Evolutionary conservation across 2,797 vertebrate genomes (phyloP).

Genomic region (Liasis olivaceus): DNA sequence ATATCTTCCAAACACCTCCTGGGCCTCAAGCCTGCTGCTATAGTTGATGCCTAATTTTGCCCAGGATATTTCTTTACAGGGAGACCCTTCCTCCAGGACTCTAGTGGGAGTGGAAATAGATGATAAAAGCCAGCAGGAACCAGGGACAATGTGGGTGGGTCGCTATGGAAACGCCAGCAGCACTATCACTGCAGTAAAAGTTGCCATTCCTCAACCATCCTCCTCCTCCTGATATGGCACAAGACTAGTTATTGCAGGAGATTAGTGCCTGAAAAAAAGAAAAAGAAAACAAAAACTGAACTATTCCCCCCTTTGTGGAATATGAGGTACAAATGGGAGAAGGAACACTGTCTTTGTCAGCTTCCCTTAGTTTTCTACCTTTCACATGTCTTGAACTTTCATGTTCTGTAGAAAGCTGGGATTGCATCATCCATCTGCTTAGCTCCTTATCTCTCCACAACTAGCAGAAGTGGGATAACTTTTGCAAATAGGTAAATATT

Average conservation of each 20-base stretch:
- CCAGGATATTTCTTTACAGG: not conserved
- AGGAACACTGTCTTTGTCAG: not conserved
- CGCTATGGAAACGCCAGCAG: slow-evolving; percentile 26
- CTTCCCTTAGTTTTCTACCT: not conserved
- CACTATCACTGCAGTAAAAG: not conserved
- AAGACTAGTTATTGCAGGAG: not conserved
- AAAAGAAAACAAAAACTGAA: not conserved
- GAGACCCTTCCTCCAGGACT: not conserved
- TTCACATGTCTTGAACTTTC: not conserved
- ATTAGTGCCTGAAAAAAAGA: not conserved
- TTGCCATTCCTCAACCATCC: slow-evolving; percentile 50
- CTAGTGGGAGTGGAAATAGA: not conserved
- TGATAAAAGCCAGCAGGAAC: slow-evolving; percentile 16
- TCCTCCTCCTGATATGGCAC: slow-evolving; percentile 50
- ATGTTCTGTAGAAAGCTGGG: not conserved
- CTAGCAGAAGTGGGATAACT: not conserved
- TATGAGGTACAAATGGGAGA: not conserved
- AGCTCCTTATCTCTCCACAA: too few species aligned
- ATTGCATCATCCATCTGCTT: not conserved
- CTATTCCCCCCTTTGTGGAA: too few species aligned
- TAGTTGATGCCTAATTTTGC: not conserved
- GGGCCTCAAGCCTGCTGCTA: not conserved
- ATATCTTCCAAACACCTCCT: not conserved
- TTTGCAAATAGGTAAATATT: not conserved
- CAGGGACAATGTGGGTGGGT: slow-evolving; percentile 30